Evolutionary conservation across 1,140 invertebrate species (phyloP), one percentile per base, ranked within the genome.

Genomic region (Augochlora pura): DNA sequence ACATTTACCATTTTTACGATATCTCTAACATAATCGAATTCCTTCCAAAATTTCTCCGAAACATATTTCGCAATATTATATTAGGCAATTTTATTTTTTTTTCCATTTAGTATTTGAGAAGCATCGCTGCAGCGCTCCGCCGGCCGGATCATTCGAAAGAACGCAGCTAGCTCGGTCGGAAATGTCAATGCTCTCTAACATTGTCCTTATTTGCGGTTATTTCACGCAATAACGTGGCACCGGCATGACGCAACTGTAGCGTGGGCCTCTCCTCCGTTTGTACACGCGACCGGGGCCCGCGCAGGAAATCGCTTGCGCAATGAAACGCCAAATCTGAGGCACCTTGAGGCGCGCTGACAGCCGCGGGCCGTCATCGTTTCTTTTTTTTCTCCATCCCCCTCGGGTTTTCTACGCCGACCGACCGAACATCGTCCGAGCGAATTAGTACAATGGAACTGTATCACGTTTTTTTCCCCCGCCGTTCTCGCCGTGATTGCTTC

Each of bases 271-370:
- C 54, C 27, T 23, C 57, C 16, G n/a, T 25, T 52, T 71, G 38
- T 6, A n/a, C 57, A n/a, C 42, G 32, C 62, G 57, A n/a, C 25
- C 52, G 39, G n/a, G n/a, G n/a, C n/a, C n/a, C 14, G 62, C 49
- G 57, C 27, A 62, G 69, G 46, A 80, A 84, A 72, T 83, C 25
- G 70, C 42, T 84, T 71, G 65, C 64, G 82, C 38, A 84, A 84
- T 54, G 21, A 27, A 32, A 68, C 18, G 46, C n/a, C 70, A 27
- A 73, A 32, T 69, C 25, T 21, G 23, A 57, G 27, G 25, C 52
- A 4, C 25, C 54, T 32, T 12, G 52, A 54, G 8, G 46, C 12
- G n/a, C 23, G 7, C 63, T 21, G n/a, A 39, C 12, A 8, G 5
- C 8, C 62, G 62, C 8, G 6, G 12, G 8, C 21, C 21, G 21